Base-by-base conservation (phyloP, 2,797 vertebrate species). In the Betta splendens region DNA sequence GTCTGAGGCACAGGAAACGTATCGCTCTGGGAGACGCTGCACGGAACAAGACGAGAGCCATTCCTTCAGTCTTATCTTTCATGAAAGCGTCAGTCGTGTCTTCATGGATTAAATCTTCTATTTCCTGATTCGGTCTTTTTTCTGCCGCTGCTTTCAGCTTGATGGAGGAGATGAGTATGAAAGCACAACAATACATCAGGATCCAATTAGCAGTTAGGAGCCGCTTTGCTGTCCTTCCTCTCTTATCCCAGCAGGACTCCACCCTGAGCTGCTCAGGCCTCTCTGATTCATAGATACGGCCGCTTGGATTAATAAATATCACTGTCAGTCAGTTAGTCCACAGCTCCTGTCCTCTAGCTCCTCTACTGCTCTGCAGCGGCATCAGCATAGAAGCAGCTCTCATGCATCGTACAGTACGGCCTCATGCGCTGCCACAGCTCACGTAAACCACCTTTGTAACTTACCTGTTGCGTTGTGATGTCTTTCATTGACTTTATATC, bases 121-220 rank as follows among this genome's bases (percentile, higher is more conserved):
- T 15, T 51, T 43, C 6, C 13, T 0, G 0, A 47, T 22, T 28
- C 32, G 23, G 20, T 12, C 17, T 26, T 51, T 54, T 13, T 18
- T 46, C 18, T 22, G 28, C 16, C 20, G 6, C 15, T 39, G 12
- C 20, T 52, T 59, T 44, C 18, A 55, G 22, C 22, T 12, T 28
- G 6, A 21, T 9, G 11, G 28, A 21, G 22, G 16, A 18, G 15
- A 26, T 8, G 16, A 18, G 64, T 9, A 5, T 33, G 29, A 22
- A 11, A 39, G 36, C 16, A 23, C 17, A 36, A 15, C 18, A 22
- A 51, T 32, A 10, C 53, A 25, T 35, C 15, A 46, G 47, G 31
- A 54, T 18, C 51, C 58, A 43, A 69, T 77, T 58, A 59, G 11
- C 6, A 28, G 21, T 28, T 28, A 33, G 23, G 39, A 26, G 12